Evolutionary conservation across 2,888 invertebrate species (phyloP).

Genomic region (Anoplius nigerrimus): DNA sequence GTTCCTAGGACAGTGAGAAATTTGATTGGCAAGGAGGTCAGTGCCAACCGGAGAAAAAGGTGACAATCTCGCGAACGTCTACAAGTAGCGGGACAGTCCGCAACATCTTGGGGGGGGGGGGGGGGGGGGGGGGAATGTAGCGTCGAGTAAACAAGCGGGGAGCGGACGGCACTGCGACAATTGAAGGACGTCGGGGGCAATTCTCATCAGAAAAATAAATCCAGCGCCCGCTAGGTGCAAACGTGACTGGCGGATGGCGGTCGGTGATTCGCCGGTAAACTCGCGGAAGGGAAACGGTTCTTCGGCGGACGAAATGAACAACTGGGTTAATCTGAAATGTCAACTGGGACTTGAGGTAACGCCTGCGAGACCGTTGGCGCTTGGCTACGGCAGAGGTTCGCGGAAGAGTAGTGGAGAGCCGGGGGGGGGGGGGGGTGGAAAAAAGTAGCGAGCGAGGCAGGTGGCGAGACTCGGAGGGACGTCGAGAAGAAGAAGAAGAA

Average conservation of each 20-base stretch:
- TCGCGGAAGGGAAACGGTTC: constrained; percentile 43
- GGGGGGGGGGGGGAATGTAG: too few species aligned
- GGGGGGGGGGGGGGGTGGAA: not conserved
- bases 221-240: constrained; percentile 19
- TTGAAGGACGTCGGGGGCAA: not conserved
- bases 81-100: too few species aligned
- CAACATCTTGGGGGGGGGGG: too few species aligned
- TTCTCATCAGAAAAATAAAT: constrained; percentile 9
- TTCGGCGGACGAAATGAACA: constrained; percentile 61
- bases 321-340: constrained; percentile 67
- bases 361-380: constrained; percentile 15
- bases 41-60: too few species aligned
- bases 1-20: too few species aligned
- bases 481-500: not conserved
- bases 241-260: constrained; percentile 25
- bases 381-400: not conserved
- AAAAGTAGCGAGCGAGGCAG: not conserved
- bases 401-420: constrained; percentile 9
- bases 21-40: too few species aligned
- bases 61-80: too few species aligned
- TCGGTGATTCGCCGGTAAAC: constrained; percentile 43
- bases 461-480: too few species aligned
- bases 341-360: constrained; percentile 53
- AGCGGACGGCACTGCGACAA: too few species aligned
- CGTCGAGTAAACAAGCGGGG: too few species aligned